phyloP scores from a whole-genome alignment of 2,888 invertebrate species.

The Volucella bombylans region DNA sequence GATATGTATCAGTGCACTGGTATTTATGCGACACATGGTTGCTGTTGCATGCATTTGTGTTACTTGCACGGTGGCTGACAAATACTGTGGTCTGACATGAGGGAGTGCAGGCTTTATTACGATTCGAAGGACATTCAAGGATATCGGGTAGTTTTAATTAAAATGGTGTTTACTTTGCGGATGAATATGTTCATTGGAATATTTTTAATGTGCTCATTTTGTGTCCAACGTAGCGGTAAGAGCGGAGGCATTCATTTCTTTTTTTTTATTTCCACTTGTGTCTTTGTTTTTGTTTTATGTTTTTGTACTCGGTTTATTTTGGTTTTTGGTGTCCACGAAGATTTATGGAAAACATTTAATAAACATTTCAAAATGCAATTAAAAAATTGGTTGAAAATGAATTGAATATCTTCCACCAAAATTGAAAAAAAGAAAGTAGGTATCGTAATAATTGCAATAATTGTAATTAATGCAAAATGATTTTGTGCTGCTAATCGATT shows the following conservation, averaged over 20 bases:
- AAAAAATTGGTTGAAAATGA: slow-evolving; percentile 56
- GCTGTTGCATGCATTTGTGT: slow-evolving; percentile 37
- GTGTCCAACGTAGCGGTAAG: slow-evolving; percentile 32
- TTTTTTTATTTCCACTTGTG: too few relatives aligned
- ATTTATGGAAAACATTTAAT: slow-evolving; percentile 70
- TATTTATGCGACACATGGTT: slow-evolving; percentile 42
- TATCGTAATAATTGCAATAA: slow-evolving; percentile 53
- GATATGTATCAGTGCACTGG: slow-evolving; percentile 50
- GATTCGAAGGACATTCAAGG: slow-evolving; percentile 66
- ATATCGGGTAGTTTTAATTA: slow-evolving; percentile 73
- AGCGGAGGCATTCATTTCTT: slow-evolving; percentile 15
- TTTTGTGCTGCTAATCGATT: slow-evolving; percentile 59
- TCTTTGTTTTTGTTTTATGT: too few relatives aligned
- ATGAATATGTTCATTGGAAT: slow-evolving; percentile 73
- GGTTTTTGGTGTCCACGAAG: slow-evolving; percentile 41
- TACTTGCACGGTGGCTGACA: slow-evolving; percentile 51
- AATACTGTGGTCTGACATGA: slow-evolving; percentile 57
- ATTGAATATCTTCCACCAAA: slow-evolving; percentile 40
- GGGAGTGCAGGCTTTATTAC: slow-evolving; percentile 55
- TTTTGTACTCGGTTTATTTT: slow-evolving; percentile 15
- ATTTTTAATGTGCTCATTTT: slow-evolving; percentile 71
- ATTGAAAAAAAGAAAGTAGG: slow-evolving; percentile 6
- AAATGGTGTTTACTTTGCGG: slow-evolving; percentile 73
- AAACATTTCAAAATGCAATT: slow-evolving; percentile 69
- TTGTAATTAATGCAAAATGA: slow-evolving; percentile 60